A percentile compares a stretch with the other conserved stretches of the same genome.
Conservation (phyloP, 2,113 vertebrate genomes). For the Alexandromys fortis region DNA sequence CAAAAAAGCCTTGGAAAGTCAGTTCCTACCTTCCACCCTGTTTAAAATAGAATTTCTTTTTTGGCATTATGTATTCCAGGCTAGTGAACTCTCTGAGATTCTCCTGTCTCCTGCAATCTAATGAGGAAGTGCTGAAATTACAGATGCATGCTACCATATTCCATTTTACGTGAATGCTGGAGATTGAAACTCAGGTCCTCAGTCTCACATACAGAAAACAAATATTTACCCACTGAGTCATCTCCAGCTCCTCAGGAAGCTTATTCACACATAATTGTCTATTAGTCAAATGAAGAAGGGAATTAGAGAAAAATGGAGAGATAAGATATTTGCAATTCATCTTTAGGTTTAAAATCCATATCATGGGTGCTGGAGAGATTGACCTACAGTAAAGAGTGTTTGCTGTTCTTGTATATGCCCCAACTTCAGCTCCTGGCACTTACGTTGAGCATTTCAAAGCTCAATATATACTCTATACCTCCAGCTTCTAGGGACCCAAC, state of each 20-base stretch:
- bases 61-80: not conserved
- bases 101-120: not conserved
- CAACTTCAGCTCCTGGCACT: not conserved
- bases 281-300: not conserved
- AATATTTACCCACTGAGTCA: not conserved
- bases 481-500: not conserved
- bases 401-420: not conserved
- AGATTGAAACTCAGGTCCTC: not conserved
- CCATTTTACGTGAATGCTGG: too few relatives aligned
- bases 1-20: not conserved
- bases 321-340: not conserved
- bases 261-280: not conserved
- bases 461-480: not conserved
- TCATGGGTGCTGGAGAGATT: not conserved
- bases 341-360: not conserved
- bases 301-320: not conserved
- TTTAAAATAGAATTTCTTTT: too few relatives aligned
- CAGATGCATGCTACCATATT: not conserved
- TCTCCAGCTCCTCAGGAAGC: not conserved
- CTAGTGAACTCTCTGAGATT: not conserved
- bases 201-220: not conserved
- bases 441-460: not conserved
- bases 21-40: too few relatives aligned
- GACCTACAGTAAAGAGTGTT: too few relatives aligned
- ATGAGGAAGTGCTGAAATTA: not conserved